Conservation (phyloP, 2,888 invertebrate genomes). For the Muschampia plurimacula region DNA sequence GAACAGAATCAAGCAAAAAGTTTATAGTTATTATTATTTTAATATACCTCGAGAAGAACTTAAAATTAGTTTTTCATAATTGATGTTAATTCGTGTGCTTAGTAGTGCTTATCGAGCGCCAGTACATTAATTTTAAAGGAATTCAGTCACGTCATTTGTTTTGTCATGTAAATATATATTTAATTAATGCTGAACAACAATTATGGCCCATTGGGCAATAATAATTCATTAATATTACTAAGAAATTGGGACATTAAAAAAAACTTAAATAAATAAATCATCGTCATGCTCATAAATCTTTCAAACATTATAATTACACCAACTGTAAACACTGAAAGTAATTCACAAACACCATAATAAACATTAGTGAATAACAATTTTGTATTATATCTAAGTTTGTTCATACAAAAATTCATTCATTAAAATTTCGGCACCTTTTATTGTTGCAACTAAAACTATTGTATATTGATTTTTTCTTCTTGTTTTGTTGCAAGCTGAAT, state of each 20-base stretch:
- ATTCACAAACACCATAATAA: not conserved
- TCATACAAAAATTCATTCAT: not conserved
- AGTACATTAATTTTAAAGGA: not conserved
- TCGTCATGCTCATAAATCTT: not conserved
- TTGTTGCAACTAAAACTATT: not conserved
- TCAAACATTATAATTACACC: not conserved
- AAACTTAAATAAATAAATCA: not conserved
- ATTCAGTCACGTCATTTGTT: not conserved
- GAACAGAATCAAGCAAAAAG: not conserved
- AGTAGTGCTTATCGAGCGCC: not conserved
- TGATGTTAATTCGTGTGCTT: not conserved
- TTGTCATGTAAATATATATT: not conserved
- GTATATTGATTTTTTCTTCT: slow-evolving; percentile 16
- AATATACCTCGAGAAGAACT: not conserved
- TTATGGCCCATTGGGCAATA: not conserved
- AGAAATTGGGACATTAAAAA: not conserved
- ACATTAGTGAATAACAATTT: not conserved
- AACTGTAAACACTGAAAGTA: not conserved
- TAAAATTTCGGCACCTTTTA: slow-evolving; percentile 7
- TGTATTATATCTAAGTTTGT: not conserved
- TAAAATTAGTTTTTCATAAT: not conserved
- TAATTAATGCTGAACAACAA: not conserved
- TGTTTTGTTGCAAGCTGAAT: slow-evolving; percentile 31
- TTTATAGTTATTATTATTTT: not conserved
- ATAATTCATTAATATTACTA: not conserved